Evolutionary conservation across 2,113 vertebrate genomes (phyloP).

Genomic region (Motacilla tschutschensis): DNA sequence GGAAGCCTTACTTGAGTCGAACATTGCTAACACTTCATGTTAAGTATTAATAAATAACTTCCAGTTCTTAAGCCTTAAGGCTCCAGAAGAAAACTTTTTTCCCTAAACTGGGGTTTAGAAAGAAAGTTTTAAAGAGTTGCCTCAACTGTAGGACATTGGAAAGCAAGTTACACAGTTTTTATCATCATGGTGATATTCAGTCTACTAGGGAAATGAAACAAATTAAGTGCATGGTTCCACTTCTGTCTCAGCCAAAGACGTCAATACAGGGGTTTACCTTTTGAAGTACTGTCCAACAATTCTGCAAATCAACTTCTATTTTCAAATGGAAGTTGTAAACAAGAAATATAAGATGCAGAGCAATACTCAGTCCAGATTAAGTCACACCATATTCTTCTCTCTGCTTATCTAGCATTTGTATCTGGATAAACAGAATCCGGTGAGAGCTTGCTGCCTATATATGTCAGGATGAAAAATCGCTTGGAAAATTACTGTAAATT

Average conservation of each 20-base stretch:
- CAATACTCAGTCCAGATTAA: neutral
- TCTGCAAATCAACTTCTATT: neutral
- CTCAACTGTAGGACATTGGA: neutral
- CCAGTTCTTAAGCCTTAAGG: neutral
- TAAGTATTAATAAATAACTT: neutral
- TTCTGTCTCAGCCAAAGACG: neutral
- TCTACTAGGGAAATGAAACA: neutral
- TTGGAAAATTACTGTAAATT: neutral
- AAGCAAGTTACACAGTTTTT: neutral
- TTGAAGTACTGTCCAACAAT: neutral
- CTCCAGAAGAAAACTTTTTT: neutral
- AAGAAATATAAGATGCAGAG: neutral
- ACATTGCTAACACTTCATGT: neutral
- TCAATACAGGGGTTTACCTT: rapidly evolving
- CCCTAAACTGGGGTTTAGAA: neutral
- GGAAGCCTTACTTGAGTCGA: neutral
- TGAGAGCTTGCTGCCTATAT: neutral
- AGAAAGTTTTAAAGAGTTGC: neutral
- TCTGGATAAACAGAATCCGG: neutral
- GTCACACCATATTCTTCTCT: neutral
- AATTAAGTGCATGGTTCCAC: neutral
- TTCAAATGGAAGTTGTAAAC: neutral
- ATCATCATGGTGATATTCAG: neutral
- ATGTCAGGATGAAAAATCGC: neutral
- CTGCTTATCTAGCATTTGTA: neutral